Evolutionary conservation across 2,888 invertebrate species (phyloP), one percentile per base, ranked within the genome.

Genomic region (Spilarctia lutea): DNA sequence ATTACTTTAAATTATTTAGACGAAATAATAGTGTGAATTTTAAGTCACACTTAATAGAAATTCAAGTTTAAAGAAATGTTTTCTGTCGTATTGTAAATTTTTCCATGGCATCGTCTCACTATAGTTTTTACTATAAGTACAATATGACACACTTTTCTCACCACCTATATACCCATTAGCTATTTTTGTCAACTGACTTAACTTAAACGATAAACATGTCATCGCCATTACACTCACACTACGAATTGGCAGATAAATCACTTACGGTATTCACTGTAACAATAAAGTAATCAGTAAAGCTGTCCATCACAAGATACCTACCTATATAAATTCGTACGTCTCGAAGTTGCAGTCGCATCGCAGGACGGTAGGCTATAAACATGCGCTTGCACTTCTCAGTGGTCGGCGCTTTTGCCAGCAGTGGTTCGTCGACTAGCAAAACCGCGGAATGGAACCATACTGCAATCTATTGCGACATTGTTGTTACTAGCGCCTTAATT

Each of bases 391-490:
- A 48, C 60, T 39, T n/a, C 60, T 39, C 39, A 35, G 27, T 11
- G 33, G 16, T 16, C 69, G 33, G 8, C 3, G 30, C 24, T 52
- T 8, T 24, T 0, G n/a, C 63, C 16, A 65, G 24, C 35, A 35
- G 65, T 24, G 65, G 33, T 42, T 16, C 39, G 24, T 75, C 67
- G 75, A 73, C 75, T 85, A 85, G 75, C 83, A 83, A 84, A 85
- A 76, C 68, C 27, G 66, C 70, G 76, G 81, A 83, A 83, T 85
- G 83, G 70, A 81, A 83, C 69, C 83, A 77, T 8, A n/a, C 65
- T 20, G 65, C 24, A 27, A 56, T 66, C 75, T 77, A 76, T 83
- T 81, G 80, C 78, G 56, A 42, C 72, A 67, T 70, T 76, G 70
- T 76, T 67, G 75, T 79, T 70, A 67, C 70, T 16, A 45, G 56